These are phyloP conservation scores for Sandelia bainsii DNA, from an alignment of 2,797 vertebrate species.

Conservation along the genomic window DNA sequence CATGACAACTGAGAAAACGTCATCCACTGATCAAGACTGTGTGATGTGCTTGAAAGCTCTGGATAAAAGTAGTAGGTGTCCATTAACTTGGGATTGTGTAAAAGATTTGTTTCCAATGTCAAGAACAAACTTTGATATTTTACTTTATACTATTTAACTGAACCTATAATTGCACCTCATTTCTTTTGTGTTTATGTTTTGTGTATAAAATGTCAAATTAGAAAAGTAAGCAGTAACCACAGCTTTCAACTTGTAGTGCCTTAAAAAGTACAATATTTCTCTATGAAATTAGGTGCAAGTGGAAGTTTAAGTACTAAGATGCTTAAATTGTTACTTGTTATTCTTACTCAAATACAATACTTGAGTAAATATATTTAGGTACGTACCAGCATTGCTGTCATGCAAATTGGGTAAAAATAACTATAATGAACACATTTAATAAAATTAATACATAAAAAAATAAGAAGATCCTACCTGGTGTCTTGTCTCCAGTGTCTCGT, in stretches of 20 bases:
- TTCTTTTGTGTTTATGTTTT: not conserved
- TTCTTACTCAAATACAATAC: not conserved
- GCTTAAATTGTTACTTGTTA: not conserved
- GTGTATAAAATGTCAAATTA: not conserved
- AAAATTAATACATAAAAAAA: no score
- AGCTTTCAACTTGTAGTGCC: not conserved
- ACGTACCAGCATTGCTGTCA: not conserved
- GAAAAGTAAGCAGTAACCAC: not conserved
- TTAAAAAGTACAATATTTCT: not conserved
- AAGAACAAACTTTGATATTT: not conserved
- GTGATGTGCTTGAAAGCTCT: not conserved
- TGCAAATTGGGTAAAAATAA: not conserved
- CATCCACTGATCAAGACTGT: not conserved
- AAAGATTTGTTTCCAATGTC: not conserved
- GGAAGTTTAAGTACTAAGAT: not conserved
- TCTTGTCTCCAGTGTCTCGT: not conserved
- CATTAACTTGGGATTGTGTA: not conserved
- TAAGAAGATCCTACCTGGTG: slow-evolving; percentile 50
- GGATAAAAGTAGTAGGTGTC: no score
- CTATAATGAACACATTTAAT: not conserved
- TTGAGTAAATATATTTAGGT: not conserved
- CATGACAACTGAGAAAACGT: not conserved
- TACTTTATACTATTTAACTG: not conserved
- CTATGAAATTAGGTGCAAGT: not conserved
- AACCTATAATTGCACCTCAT: not conserved